Conservation (phyloP, 1,140 invertebrate species). For the Atta texana region DNA sequence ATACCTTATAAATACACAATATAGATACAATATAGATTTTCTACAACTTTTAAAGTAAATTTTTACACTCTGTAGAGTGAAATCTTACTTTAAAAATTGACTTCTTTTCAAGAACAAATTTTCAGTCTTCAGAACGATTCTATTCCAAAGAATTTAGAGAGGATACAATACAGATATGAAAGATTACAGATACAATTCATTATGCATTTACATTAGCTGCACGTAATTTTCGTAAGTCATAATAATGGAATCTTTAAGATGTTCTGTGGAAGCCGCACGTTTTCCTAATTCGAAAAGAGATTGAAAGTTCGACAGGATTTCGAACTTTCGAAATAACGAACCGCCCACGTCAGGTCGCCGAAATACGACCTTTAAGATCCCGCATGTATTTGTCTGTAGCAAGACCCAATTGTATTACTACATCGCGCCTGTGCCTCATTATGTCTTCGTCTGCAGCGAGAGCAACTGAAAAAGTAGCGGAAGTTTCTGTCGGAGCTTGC, state of each 20-base stretch:
- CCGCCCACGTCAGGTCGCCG: conserved; percentile 28
- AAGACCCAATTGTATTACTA: background rate
- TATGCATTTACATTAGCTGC: too few species aligned
- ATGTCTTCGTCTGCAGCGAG: background rate
- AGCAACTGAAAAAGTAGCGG: background rate
- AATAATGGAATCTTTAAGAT: background rate
- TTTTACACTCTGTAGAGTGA: too few species aligned
- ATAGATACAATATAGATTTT: too few species aligned
- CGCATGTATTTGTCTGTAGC: background rate
- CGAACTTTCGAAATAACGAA: conserved; percentile 21
- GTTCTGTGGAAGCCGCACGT: too few species aligned
- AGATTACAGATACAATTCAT: background rate
- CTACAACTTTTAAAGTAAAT: too few species aligned
- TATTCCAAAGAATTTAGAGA: too few species aligned
- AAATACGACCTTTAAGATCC: background rate
- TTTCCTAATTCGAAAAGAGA: background rate
- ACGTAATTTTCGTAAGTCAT: background rate
- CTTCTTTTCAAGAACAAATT: too few species aligned
- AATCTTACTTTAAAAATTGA: too few species aligned
- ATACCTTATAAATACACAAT: too few species aligned
- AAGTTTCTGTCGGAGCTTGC: conserved; percentile 11
- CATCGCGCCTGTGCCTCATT: background rate
- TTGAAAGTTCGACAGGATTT: background rate
- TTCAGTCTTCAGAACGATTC: too few species aligned
- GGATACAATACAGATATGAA: too few species aligned